Evolutionary conservation across 1,140 invertebrate genomes (phyloP), one percentile per base, ranked within the genome.

Genomic region (Bombus turneri): DNA sequence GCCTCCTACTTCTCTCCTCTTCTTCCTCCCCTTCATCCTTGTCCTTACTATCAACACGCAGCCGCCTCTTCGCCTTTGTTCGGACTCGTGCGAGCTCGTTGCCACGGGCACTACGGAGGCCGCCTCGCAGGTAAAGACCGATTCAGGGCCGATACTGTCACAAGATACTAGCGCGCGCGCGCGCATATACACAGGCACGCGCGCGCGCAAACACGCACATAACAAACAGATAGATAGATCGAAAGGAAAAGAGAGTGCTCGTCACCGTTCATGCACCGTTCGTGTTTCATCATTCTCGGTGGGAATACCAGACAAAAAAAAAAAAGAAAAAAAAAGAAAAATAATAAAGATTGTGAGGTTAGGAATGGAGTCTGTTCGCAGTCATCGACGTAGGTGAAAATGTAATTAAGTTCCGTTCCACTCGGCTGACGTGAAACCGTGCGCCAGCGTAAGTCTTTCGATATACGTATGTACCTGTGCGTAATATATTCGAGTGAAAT

Each of bases 401-500:
- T 90, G 81, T 84, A 90, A 90, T 91, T 90, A 88, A 86, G 53
- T 76, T 76, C 34, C 81, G 90, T 88, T 90, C 81, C 83, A 83
- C 89, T 68, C 84, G 87, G 87, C 87, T 83, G 89, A 85, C 66
- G 88, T 74, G 84, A 91, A 90, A 83, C 75, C 68, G 78, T 86
- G 77, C 39, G 77, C 64, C 59, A 28, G 64, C 47, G 66, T 72
- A 34, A 69, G 37, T 43, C 53, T 78, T 4, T 71, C 31, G 34
- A n/a, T 77, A 28, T 34, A 39, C 47, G 12, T 59, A 59, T n/a
- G 59, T 62, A n/a, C 59, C 31, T 47, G 15, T 62, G 59, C 47
- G 77, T 76, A 83, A 86, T 76, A 64, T 47, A 72, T 77, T 71
- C 73, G 77, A 88, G 87, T 83, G 64, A 90, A 90, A 90, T 76